Percentiles rank a stretch among this genome's conserved stretches.
Conservation (phyloP, 1,140 invertebrate genomes). For the Zaprionus camerounensis region DNA sequence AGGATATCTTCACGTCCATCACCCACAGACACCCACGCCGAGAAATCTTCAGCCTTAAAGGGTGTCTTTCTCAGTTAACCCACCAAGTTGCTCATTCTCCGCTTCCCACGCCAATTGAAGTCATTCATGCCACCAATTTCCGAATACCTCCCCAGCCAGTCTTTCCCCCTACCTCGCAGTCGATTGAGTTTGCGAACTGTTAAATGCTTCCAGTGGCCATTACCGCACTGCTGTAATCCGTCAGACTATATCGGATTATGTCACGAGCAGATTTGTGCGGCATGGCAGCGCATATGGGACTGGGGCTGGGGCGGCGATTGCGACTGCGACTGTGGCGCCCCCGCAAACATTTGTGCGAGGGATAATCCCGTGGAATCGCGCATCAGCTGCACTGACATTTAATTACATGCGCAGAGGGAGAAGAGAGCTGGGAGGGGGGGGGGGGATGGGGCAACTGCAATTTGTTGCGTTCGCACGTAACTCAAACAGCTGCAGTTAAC, state of each 20-base stretch:
- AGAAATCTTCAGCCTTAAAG: not conserved
- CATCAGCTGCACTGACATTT: constrained; percentile 56
- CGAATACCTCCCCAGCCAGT: not conserved
- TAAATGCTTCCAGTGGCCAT: constrained; percentile 38
- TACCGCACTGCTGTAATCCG: constrained; percentile 46
- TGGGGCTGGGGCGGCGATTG: not conserved
- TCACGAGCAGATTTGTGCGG: constrained; percentile 45
- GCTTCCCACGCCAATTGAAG: not conserved
- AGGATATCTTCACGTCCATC: too few relatives aligned
- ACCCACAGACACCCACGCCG: too few relatives aligned
- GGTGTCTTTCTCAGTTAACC: not conserved
- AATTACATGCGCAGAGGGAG: constrained; percentile 64
- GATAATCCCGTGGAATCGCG: constrained; percentile 40
- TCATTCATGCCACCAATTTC: not conserved
- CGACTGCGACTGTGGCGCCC: constrained; percentile 1
- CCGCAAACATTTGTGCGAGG: constrained; percentile 22
- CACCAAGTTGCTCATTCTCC: not conserved
- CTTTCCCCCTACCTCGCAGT: not conserved
- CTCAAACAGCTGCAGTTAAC: constrained; percentile 81
- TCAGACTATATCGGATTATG: constrained; percentile 48
- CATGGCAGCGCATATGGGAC: constrained; percentile 1
- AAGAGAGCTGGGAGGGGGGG: not conserved
- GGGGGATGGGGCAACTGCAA: constrained; percentile 29
- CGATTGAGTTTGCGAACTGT: constrained; percentile 55
- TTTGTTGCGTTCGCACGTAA: constrained; percentile 79